Percentiles rank a stretch among this genome's conserved stretches.
Evolutionary conservation across 2,888 invertebrate species (phyloP).

Genomic region (Limnephilus auricula): DNA sequence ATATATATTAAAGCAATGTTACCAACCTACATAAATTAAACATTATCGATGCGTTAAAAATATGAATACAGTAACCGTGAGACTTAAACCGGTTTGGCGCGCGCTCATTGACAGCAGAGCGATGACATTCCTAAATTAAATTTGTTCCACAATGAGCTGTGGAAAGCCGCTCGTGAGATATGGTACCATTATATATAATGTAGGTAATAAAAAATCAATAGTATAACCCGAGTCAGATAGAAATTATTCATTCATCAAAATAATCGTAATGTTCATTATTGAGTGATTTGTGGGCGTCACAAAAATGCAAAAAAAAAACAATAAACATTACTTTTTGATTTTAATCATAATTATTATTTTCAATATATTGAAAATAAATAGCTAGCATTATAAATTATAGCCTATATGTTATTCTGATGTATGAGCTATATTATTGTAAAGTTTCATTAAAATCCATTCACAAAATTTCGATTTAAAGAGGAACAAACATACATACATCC

Average conservation of each 20-base stretch:
- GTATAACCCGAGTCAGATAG: not conserved
- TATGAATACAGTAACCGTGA: not conserved
- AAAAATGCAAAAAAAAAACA: no score
- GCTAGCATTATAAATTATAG: no score
- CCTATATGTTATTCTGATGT: no score
- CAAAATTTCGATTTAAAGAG: no score
- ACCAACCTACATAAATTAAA: not conserved
- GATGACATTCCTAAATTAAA: slow-evolving; percentile 45
- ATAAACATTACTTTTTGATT: no score
- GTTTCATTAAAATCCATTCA: no score
- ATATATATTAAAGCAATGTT: not conserved
- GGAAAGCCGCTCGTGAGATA: slow-evolving; percentile 27
- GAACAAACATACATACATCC: no score
- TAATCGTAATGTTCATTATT: not conserved
- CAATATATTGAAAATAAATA: no score
- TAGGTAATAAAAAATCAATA: not conserved
- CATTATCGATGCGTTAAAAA: not conserved
- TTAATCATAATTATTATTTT: no score
- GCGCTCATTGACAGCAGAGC: slow-evolving; percentile 39
- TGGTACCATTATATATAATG: not conserved
- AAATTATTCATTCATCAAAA: not conserved
- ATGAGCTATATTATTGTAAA: no score
- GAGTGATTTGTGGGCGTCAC: not conserved
- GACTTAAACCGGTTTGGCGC: slow-evolving; percentile 42
- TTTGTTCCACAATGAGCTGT: slow-evolving; percentile 34